Base-by-base conservation (phyloP, 1,140 invertebrate species). In the Liolophura sinensis region DNA sequence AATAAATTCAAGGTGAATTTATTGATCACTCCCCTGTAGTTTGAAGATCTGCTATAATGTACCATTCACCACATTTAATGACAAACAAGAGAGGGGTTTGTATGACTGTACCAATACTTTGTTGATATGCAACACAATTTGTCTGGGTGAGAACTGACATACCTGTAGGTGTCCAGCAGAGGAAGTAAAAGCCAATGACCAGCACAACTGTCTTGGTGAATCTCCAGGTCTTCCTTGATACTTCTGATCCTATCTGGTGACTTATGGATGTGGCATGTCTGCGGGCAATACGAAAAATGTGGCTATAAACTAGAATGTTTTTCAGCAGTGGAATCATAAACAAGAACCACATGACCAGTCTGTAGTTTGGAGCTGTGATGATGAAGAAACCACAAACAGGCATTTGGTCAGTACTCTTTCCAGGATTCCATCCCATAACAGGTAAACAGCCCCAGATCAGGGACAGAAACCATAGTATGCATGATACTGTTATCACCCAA, bases 381-480 rank as follows among this genome's bases (percentile, higher is more conserved):
- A n/a, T 24, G 24, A 54, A 54, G 12, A 20, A 54, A 54, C 51
- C 24, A 54, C 51, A 54, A 24, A 24, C 24, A 24, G 24, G 24
- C 3, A 20, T 24, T 54, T 24, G n/a, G 51, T 54, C n/a, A 20
- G 51, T 5, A 12, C 18, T 54, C n/a, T 54, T 54, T n/a, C 51
- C 31, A 40, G 31, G 31, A 40, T 40, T 54, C 51, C 51, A 54
- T 24, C 51, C 51, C 51, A 54, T 54, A 24, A 54, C 7, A 12
- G 51, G 51, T 7, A 54, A 24, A 54, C 18, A 24, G 51, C 51
- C 51, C 51, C 18, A n/a, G n/a, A 54, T 7, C 7, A 54, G 51
- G 24, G 51, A 54, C 18, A 54, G n/a, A 54, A 24, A 7, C 51
- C 51, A 54, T n/a, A 54, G 18, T n/a, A 54, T 54, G 51, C n/a